A percentile compares a stretch with the other conserved stretches of the same genome.
These are phyloP conservation scores for Sphenodon punctatus DNA, from an alignment of 2,797 vertebrate species.

Conservation along the genomic window DNA sequence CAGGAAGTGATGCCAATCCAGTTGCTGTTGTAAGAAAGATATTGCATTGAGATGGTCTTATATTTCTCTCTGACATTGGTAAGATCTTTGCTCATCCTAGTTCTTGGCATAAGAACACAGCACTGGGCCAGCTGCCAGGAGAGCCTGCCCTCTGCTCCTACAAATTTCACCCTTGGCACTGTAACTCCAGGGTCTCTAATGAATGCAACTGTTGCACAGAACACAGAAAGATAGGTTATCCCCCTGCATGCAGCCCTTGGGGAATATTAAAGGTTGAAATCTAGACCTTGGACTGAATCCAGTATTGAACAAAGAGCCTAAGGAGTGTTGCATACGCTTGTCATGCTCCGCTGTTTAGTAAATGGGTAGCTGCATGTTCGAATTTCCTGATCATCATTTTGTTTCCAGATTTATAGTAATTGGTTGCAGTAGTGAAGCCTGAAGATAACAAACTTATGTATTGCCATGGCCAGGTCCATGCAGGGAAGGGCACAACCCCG, in stretches of 20 bases:
- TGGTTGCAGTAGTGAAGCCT: not conserved
- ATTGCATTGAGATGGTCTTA: not conserved
- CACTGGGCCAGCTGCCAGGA: not conserved
- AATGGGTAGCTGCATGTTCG: not conserved
- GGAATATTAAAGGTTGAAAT: not conserved
- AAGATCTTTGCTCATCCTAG: not conserved
- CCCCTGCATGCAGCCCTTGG: not conserved
- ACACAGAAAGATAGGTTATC: not conserved
- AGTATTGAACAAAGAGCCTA: not conserved
- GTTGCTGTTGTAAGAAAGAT: not conserved
- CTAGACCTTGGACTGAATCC: conserved; percentile 3
- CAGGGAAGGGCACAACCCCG: not conserved
- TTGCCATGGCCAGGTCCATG: no score
- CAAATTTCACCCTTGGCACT: not conserved
- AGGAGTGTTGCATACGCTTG: not conserved
- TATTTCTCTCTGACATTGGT: not conserved
- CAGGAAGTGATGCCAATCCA: not conserved
- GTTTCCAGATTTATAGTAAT: not conserved
- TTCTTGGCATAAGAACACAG: not conserved
- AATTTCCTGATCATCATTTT: not conserved
- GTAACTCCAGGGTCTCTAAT: not conserved
- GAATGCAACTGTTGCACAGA: not conserved
- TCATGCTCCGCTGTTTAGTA: not conserved
- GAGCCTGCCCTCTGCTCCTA: not conserved
- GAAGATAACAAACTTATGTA: not conserved